Base-by-base conservation (phyloP, 2,797 vertebrate species). In the Karalla daura region DNA sequence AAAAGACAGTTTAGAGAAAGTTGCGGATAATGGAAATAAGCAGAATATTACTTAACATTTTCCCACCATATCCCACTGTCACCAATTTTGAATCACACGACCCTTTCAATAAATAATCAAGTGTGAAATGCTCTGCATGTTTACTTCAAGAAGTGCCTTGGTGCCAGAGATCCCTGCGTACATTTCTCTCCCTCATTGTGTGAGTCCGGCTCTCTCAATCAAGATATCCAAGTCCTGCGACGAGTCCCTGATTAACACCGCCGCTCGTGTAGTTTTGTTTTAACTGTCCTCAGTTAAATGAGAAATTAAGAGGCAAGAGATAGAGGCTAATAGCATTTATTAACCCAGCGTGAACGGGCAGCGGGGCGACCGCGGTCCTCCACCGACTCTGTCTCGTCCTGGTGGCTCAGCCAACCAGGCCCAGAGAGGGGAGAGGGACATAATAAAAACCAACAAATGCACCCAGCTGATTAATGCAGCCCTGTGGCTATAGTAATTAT, bases 401-500 rank as follows among this genome's bases (percentile, higher is more conserved):
- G 74, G 74, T 68, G 80, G 69, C 74, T 74, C 63, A 64, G 80
- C 60, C 71, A 56, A 71, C 30, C 12, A 45, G 49, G 83, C 69
- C 80, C 55, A 65, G 93, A 93, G 93, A 94, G 91, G 70, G 74
- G 92, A 79, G 69, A 46, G 66, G 78, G 79, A 84, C 78, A 81
- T 86, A 86, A 95, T 95, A 95, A 95, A 95, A 93, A 91, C 92
- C 94, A 95, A 94, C 95, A 95, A 95, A 95, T 94, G 95, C 83
- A 93, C 94, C 95, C 92, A 92, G 92, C 95, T 94, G 95, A 94
- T 95, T 94, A 94, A 94, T 89, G 95, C 95, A 94, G 95, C 95
- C 88, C 95, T 92, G 94, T 95, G 95, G 96, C 95, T 94, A 95
- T 95, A 94, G 95, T 94, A 96, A 96, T 96, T 96, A 96, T 95